These are phyloP conservation scores for Cryptotis parvus DNA, from an alignment of 2,113 vertebrate genomes.

Conservation along the genomic window DNA sequence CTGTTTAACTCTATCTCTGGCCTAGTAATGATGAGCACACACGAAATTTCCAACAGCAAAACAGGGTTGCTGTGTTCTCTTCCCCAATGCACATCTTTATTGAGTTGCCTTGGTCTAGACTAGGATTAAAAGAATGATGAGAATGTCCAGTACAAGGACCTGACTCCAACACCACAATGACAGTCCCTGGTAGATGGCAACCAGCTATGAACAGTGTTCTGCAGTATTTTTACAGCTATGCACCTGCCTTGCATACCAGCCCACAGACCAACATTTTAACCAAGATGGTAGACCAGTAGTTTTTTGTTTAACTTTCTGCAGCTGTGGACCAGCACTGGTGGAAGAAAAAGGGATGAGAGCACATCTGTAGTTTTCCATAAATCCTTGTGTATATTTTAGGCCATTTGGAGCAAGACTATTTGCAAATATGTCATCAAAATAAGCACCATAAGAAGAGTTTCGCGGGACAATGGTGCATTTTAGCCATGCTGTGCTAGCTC, in stretches of 20 bases:
- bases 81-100: not conserved
- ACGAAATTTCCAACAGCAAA: not conserved
- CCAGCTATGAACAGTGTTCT: no score
- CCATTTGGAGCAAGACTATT: constrained; percentile 14
- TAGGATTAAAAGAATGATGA: constrained; percentile 30
- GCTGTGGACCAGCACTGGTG: no score
- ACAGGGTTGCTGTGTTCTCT: not conserved
- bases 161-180: not conserved
- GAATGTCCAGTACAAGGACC: not conserved
- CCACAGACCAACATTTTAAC: no score
- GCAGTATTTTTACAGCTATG: no score
- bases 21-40: not conserved
- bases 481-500: no score
- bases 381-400: not conserved
- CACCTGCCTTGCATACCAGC: no score
- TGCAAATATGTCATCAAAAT: not conserved
- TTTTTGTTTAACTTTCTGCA: no score
- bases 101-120: not conserved
- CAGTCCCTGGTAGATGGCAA: no score
- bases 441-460: not conserved
- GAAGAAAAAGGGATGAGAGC: no score
- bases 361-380: not conserved
- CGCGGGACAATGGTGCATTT: no score
- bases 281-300: no score
- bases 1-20: not conserved